Evolutionary conservation across 23 tunicate species (phyloP), one percentile per base, ranked within the genome.

Genomic region (Corella eumyota): DNA sequence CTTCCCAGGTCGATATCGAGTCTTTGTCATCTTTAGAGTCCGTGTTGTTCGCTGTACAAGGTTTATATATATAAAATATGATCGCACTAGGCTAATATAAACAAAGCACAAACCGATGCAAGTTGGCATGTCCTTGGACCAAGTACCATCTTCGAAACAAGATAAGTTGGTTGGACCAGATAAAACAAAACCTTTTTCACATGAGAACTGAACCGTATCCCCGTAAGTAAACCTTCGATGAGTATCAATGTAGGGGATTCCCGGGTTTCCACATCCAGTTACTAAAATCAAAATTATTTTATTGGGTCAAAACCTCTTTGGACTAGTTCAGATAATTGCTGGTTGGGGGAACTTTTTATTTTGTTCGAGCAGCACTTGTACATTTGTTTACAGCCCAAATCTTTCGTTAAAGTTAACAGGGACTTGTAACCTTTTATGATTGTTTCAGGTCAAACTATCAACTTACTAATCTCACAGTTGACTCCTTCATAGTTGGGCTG

Each of bases 61-160:
- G n/a, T n/a, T n/a, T n/a, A n/a, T n/a, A n/a, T n/a, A n/a, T n/a
- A n/a, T n/a, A n/a, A n/a, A n/a, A n/a, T n/a, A n/a, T n/a, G n/a
- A n/a, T n/a, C n/a, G n/a, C n/a, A n/a, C n/a, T n/a, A n/a, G n/a
- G n/a, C n/a, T n/a, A n/a, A n/a, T n/a, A n/a, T n/a, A n/a, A n/a
- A n/a, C n/a, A n/a, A n/a, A n/a, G n/a, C n/a, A n/a, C 78, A 31
- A 2, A 82, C 92, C 81, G 0, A 82, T 32, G 25, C 92, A 82
- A 0, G 55, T 76, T 23, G 92, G 92, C 75, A 82, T 67, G 2
- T 45, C 13, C 3, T 25, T 7, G 3, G 81, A 78, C 92, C 92
- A 82, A 30, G 58, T 13, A 15, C 56, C 68, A 50, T 74, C 54
- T 27, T 74, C 67, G n/a, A 47, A 34, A 34, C 92, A 82, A 2